Evolutionary conservation across 2,113 vertebrate genomes (phyloP), one percentile per base, ranked within the genome.

Genomic region (Mustela nigripes): DNA sequence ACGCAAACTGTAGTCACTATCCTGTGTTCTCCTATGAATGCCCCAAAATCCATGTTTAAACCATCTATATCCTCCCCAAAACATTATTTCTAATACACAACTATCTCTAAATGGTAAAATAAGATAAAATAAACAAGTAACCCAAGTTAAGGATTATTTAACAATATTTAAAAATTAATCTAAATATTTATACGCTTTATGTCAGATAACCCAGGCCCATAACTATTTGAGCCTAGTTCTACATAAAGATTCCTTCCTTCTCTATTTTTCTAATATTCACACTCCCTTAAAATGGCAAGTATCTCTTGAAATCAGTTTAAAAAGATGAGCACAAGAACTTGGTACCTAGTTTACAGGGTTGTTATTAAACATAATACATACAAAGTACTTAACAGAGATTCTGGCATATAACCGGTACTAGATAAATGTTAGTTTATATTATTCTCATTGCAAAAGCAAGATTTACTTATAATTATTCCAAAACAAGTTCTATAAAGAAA

Each of bases 271-370:
- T 50, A 85, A 62, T 67, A 81, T 36, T 85, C 7, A 45, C 2
- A 36, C 0, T 42, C 67, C 4, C 67, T 94, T 92, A 94, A 58
- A 92, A 93, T 33, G 82, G 19, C 21, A 95, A 56, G 67, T 22
- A 12, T 63, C 65, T 93, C 94, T 71, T 90, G 42, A 92, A 94
- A n/a, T 78, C 42, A 86, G 10, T 83, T 96, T 92, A 73, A 92
- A 93, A 96, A 58, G 7, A 11, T 50, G 36, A 36, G 31, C 58
- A 3, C 42, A 18, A 86, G 33, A 95, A 76, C 9, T 26, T 63
- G 28, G 36, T 50, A 83, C 19, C 48, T 50, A 58, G 7, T 50
- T 73, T 36, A 79, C 3, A 73, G 39, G 15, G 15, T 12, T 95
- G n/a, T 88, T 62, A 74, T 76, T 36, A 94, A 48, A 71, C 50